A percentile compares a stretch with the other conserved stretches of the same genome.
Conservation (phyloP, 2,797 vertebrate genomes). For the Agapornis canus region DNA sequence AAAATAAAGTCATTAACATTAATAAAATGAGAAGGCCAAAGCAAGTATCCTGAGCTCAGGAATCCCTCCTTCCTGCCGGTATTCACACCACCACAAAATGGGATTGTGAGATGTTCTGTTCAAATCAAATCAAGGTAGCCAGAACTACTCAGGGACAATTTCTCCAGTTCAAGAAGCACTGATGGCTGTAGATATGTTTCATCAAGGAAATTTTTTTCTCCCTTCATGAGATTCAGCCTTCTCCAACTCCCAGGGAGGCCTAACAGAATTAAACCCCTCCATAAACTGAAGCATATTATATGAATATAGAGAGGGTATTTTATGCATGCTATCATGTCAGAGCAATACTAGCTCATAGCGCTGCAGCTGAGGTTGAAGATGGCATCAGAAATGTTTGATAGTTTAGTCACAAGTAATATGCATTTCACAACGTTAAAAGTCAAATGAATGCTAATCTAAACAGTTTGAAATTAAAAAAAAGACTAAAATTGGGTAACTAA, state of each 20-base stretch:
- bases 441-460: background rate
- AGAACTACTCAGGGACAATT: background rate
- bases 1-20: background rate
- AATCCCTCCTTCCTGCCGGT: background rate
- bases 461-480: background rate
- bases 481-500: background rate
- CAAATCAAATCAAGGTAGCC: background rate
- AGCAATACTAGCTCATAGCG: background rate
- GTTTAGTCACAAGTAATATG: background rate
- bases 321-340: background rate
- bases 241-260: background rate
- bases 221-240: background rate
- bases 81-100: background rate
- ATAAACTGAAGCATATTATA: background rate
- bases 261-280: background rate
- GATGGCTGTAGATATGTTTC: background rate
- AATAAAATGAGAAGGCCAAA: background rate
- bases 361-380: background rate
- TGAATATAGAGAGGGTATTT: background rate
- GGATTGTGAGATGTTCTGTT: background rate
- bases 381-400: background rate
- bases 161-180: background rate
- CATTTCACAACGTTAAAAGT: background rate
- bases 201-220: background rate
- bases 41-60: background rate